phyloP scores from a whole-genome alignment of 2,113 vertebrate genomes.

The Montifringilla adamsi region DNA sequence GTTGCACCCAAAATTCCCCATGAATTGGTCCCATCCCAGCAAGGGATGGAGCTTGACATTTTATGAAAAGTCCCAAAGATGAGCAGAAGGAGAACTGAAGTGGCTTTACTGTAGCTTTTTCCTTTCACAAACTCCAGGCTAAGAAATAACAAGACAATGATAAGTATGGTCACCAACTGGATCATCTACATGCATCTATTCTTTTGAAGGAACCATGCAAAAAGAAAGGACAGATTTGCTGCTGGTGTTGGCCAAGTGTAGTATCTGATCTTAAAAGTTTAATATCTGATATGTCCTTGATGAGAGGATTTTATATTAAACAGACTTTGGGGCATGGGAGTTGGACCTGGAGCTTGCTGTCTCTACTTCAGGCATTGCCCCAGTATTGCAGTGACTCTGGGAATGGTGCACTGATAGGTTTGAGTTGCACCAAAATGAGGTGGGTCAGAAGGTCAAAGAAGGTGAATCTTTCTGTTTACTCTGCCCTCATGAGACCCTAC shows the following conservation, averaged over 20 bases:
- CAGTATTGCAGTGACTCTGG: not conserved
- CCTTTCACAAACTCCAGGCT: not conserved
- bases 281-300: not conserved
- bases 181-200: not conserved
- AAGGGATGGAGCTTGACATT: fast-evolving
- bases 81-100: not conserved
- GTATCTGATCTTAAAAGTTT: not conserved
- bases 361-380: not conserved
- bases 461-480: not conserved
- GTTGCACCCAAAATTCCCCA: not conserved
- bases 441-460: not conserved
- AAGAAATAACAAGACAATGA: not conserved
- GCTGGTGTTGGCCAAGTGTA: not conserved
- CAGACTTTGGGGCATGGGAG: not conserved
- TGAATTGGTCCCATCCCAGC: not conserved
- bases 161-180: not conserved
- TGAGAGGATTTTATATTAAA: not conserved
- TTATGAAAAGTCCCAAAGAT: not conserved
- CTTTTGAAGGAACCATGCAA: not conserved
- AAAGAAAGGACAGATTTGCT: not conserved
- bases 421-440: not conserved
- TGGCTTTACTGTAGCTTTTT: not conserved
- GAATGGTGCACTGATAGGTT: not conserved
- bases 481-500: not conserved
- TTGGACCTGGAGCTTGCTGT: not conserved